Conservation (phyloP, 2,888 invertebrate species). For the Hemithea aestivaria region DNA sequence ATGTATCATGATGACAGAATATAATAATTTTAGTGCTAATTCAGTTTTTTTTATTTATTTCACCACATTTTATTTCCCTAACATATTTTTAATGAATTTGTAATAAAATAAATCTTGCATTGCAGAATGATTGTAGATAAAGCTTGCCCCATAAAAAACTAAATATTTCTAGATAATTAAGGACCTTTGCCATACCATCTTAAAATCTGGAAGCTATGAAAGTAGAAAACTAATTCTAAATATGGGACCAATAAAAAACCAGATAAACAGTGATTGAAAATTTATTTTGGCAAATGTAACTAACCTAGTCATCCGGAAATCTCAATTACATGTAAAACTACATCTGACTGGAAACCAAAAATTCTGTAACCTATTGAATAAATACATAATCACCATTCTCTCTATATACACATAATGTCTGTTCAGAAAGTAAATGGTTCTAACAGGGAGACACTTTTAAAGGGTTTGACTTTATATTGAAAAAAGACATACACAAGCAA, state of each 20-base stretch:
- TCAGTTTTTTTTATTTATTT: background rate
- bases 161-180: too few relatives aligned
- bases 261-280: conserved; percentile 68
- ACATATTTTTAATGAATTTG: too few relatives aligned
- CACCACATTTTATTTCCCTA: background rate
- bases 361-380: conserved; percentile 50
- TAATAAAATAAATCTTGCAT: too few relatives aligned
- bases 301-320: conserved; percentile 69
- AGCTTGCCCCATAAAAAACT: too few relatives aligned
- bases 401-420: conserved; percentile 41
- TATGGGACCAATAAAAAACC: conserved; percentile 20
- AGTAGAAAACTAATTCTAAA: too few relatives aligned
- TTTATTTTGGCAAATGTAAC: conserved; percentile 78
- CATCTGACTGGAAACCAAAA: conserved; percentile 45
- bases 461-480: too few relatives aligned
- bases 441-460: too few relatives aligned
- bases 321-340: conserved; percentile 69
- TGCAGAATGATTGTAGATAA: too few relatives aligned
- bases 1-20: conserved; percentile 53
- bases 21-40: conserved; percentile 7
- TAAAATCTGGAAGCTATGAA: too few relatives aligned
- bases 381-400: conserved; percentile 52
- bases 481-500: too few relatives aligned
- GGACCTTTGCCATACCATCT: too few relatives aligned
- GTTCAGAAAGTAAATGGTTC: too few relatives aligned